Evolutionary conservation across 2,888 invertebrate species (phyloP).

Genomic region (Pecten maximus): DNA sequence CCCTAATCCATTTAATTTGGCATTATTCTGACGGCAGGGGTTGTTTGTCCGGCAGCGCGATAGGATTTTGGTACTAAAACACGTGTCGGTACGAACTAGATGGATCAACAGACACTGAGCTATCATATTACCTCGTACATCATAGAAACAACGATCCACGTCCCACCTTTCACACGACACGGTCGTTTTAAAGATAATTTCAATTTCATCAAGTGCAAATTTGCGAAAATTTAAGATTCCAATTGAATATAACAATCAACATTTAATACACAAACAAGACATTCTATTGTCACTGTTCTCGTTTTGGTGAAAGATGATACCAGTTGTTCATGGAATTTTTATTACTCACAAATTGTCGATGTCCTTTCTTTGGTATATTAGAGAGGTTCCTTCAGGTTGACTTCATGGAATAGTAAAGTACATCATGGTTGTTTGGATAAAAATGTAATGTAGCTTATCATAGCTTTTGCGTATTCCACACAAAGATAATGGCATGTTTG

Average conservation of each 20-base stretch:
- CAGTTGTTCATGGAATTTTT: background rate
- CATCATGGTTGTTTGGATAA: background rate
- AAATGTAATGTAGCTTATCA: background rate
- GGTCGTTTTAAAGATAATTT: conserved; percentile 1
- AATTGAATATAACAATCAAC: conserved; percentile 25
- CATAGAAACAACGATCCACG: conserved; percentile 1
- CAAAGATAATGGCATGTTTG: background rate
- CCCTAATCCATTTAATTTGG: conserved; percentile 55
- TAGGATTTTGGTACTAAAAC: conserved; percentile 42
- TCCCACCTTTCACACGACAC: conserved; percentile 28
- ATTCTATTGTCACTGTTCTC: background rate
- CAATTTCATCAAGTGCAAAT: conserved; percentile 33
- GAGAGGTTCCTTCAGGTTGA: background rate
- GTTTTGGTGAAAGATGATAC: background rate
- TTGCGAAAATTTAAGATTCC: background rate
- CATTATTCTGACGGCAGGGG: conserved; percentile 48
- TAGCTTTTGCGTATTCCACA: no score
- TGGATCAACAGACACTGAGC: background rate
- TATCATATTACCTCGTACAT: conserved; percentile 21
- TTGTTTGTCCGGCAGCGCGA: conserved; percentile 38
- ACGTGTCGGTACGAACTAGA: conserved; percentile 37
- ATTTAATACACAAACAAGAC: background rate
- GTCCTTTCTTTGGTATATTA: background rate
- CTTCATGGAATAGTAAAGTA: background rate
- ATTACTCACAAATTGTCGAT: conserved; percentile 13